Base-by-base conservation (phyloP, 2,113 vertebrate species). In the Anser cygnoides region DNA sequence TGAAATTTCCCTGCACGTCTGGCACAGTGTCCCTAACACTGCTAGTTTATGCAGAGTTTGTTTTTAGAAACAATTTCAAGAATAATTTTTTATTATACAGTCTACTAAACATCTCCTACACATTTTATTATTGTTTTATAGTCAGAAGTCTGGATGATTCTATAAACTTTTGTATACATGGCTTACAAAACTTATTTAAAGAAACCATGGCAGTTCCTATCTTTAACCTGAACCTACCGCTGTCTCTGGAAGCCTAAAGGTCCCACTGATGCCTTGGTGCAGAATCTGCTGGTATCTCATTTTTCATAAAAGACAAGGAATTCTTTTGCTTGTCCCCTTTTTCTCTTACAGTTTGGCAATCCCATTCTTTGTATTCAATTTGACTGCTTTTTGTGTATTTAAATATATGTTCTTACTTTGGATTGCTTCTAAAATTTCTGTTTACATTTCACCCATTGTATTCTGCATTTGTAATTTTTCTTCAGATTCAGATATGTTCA, bases 1-100 rank as follows among this genome's bases (percentile, higher is more conserved):
- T 23, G 39, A 11, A 6, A 55, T 21, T 50, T 78, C 4, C 3
- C 23, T 74, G 62, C 10, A 29, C 59, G 29, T 44, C 25, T 55
- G 16, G 25, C 26, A 1, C 0, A 49, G 5, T 1, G 1, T 75
- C 11, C 79, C 49, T 50, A 80, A 9, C 1, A 13, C 5, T 39
- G 16, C 13, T 55, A 5, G 33, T 31, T 87, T 50, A 20, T 28
- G 16, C 33, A 31, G 8, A 20, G 9, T 16, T 70, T 80, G 8
- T 9, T 89, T 87, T 86, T 13, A 33, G 49, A 35, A 41, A 18
- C 37, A 78, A 63, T 74, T 72, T 61, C 63, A 85, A 14, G 6
- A 65, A n/a, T n/a, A 43, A 1, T 54, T 58, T 76, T 66, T 0
- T 31, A 88, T 54, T 71, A 13, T n/a, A 43, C 5, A 3, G 0